These are phyloP conservation scores for Salmo trutta DNA, from an alignment of 2,797 vertebrate genomes.

Conservation along the genomic window DNA sequence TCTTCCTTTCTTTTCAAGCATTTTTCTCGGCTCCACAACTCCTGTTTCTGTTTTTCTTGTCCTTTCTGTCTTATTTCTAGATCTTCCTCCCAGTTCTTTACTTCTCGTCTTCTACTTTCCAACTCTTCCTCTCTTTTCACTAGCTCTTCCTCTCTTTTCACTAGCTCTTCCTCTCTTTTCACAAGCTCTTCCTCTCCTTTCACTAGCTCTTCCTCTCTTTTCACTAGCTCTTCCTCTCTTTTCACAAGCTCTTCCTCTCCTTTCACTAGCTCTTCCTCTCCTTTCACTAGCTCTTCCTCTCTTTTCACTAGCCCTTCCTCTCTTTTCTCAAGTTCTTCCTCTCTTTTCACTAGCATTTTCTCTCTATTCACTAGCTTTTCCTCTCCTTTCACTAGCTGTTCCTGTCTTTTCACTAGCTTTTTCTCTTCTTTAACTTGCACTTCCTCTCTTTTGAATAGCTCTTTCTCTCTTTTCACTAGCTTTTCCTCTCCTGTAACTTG, in stretches of 20 bases:
- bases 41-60: constrained; percentile 21
- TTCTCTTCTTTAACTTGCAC: no score
- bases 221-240: constrained; percentile 39
- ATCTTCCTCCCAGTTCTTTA: constrained; percentile 19
- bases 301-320: background rate
- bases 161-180: constrained; percentile 33
- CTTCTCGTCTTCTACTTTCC: no score
- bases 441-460: no score
- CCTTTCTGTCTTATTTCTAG: constrained; percentile 36
- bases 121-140: constrained; percentile 41
- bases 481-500: no score
- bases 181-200: background rate
- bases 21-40: background rate
- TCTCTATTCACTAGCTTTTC: no score
- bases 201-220: constrained; percentile 29
- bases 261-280: constrained; percentile 31
- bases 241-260: constrained; percentile 18
- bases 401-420: no score
- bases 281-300: constrained; percentile 40
- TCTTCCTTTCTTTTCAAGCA: background rate
- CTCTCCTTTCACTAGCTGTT: no score
- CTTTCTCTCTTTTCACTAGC: no score
- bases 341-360: no score
- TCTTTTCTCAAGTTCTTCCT: background rate
- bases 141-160: constrained; percentile 31